phyloP scores from a whole-genome alignment of 2,888 invertebrate genomes.

The Bruchidius siliquastri region DNA sequence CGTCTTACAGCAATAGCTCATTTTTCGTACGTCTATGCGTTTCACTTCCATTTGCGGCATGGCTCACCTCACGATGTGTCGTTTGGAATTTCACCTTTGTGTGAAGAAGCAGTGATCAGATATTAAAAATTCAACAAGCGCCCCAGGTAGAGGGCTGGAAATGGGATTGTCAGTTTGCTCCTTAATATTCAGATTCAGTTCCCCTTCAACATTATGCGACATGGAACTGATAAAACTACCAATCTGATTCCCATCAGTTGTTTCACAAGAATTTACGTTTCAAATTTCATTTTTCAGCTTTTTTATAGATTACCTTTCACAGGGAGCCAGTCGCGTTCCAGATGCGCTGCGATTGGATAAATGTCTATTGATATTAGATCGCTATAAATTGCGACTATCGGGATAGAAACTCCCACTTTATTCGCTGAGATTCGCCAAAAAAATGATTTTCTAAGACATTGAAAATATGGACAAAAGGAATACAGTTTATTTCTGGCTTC shows the following conservation, averaged over 20 bases:
- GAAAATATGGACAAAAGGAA: too few species aligned
- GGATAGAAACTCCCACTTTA: too few species aligned
- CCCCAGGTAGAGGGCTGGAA: background rate
- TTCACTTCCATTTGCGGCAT: background rate
- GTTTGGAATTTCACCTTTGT: background rate
- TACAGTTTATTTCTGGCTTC: too few species aligned
- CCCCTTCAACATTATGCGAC: background rate
- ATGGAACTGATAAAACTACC: background rate
- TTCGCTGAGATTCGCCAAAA: too few species aligned
- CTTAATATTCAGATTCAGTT: background rate
- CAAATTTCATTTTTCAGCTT: background rate
- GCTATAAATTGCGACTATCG: too few species aligned
- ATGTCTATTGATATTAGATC: too few species aligned
- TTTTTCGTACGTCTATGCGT: background rate
- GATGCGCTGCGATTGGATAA: too few species aligned
- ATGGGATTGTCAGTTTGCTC: background rate
- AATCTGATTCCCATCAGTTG: background rate
- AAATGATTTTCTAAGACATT: too few species aligned
- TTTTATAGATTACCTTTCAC: too few species aligned
- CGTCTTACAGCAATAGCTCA: too few species aligned
- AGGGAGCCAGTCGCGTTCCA: too few species aligned
- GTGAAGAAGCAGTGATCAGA: background rate
- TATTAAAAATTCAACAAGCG: background rate
- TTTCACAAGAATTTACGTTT: background rate
- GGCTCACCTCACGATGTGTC: background rate